Conservation (phyloP, 2,888 invertebrate genomes). For the Drosophila robusta region DNA sequence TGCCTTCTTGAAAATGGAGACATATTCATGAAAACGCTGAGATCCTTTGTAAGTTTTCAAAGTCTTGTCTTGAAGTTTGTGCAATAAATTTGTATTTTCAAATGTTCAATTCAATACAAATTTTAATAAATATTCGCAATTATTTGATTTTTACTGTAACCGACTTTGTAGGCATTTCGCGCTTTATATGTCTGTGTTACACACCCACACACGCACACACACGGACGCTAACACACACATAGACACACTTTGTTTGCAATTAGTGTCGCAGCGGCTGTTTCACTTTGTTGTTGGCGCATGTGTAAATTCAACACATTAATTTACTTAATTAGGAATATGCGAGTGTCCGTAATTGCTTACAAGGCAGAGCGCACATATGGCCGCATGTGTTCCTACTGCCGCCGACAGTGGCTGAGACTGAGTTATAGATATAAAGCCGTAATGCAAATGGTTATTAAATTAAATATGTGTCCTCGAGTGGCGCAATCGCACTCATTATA, state of each 20-base stretch:
- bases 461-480: conserved; percentile 61
- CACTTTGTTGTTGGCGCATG: conserved; percentile 65
- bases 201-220: conserved; percentile 14
- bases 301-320: conserved; percentile 77
- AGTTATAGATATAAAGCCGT: conserved; percentile 47
- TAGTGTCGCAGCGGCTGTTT: conserved; percentile 78
- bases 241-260: conserved; percentile 72
- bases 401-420: conserved; percentile 10
- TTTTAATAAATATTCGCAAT: conserved; percentile 14
- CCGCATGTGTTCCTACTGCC: conserved; percentile 46
- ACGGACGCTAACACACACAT: conserved; percentile 9
- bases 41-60: no score
- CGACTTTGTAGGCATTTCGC: conserved; percentile 2
- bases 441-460: conserved; percentile 76
- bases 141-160: conserved; percentile 30
- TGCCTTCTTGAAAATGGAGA: no score
- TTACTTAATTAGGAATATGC: conserved; percentile 77
- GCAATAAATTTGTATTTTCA: no score
- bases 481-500: conserved; percentile 28
- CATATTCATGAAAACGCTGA: no score
- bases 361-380: conserved; percentile 67
- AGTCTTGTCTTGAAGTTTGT: no score
- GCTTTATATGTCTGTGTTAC: conserved; percentile 19
- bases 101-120: neutral
- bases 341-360: conserved; percentile 76